A percentile compares a stretch with the other conserved stretches of the same genome.
phyloP scores from a whole-genome alignment of 1,140 invertebrate species.

The Cotesia vestalis region DNA sequence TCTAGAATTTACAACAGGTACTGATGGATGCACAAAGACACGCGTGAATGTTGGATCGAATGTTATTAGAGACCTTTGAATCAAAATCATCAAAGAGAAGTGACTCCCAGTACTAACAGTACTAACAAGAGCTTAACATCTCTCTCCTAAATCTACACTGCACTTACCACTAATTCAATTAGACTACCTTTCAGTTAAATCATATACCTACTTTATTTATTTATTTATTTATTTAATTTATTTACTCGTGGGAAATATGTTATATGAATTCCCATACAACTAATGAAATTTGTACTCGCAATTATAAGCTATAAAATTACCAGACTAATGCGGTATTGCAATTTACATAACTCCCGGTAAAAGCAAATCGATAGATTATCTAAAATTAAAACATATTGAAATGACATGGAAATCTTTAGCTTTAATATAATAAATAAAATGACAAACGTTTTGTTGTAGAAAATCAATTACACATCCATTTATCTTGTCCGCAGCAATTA shows the following conservation, averaged over 20 bases:
- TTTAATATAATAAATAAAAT: too few species aligned
- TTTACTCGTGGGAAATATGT: not conserved
- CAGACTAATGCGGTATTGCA: constrained; percentile 3
- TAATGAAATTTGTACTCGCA: constrained; percentile 23
- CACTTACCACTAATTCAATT: too few species aligned
- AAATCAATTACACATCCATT: not conserved
- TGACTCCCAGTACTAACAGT: not conserved
- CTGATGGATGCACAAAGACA: not conserved
- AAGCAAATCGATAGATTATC: constrained; percentile 12
- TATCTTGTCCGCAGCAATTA: not conserved
- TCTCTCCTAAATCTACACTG: too few species aligned
- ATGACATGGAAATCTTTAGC: too few species aligned
- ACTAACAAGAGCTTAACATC: not conserved
- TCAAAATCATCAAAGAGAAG: constrained; percentile 4
- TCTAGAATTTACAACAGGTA: not conserved
- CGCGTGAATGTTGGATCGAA: not conserved
- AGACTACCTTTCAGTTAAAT: not conserved
- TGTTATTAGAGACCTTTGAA: constrained; percentile 21
- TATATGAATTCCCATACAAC: too few species aligned
- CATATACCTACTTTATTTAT: not conserved
- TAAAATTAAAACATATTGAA: not conserved
- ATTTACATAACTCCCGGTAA: not conserved
- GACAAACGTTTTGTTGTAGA: too few species aligned
- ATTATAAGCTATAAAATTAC: constrained; percentile 26
- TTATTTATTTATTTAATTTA: too few species aligned